Evolutionary conservation across 2,113 vertebrate species (phyloP), one percentile per base, ranked within the genome.

Genomic region (Alethe castanea): DNA sequence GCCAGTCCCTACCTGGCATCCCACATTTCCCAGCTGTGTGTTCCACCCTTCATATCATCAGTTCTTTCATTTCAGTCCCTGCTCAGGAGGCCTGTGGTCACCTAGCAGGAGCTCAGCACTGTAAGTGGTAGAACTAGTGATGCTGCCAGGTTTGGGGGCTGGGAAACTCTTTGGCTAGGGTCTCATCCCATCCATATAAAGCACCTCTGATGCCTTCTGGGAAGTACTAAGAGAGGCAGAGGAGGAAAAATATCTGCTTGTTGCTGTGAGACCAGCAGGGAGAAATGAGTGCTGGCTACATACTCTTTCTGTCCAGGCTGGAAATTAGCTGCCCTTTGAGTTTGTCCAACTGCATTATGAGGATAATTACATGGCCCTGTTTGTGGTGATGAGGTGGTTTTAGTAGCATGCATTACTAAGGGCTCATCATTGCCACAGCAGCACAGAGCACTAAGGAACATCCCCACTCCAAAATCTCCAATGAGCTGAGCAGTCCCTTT

Each of bases 261-360:
- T 76, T 86, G n/a, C 44, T 73, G 59, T 83, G 31, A 80, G 24
- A 50, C 16, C 42, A 57, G 25, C 20, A 86, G 38, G 26, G 38
- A 76, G 44, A 31, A 40, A 22, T 1, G 4, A 71, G 40, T 67
- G 10, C 24, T 83, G 35, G 16, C 64, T 86, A 10, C 16, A 42
- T 20, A 50, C 12, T 42, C 8, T 72, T 67, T 71, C 61, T 78
- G 71, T 31, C 52, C 48, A 25, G 6, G 26, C 20, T 88, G 60
- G 64, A 62, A 35, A 19, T 50, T n/a, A 6, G 29, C 84, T 64
- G n/a, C 14, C 19, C 60, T 78, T 89, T 74, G 60, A 23, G 31
- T 64, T 90, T 54, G 25, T 66, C 48, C 45, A 61, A 0, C 23
- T 70, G 31, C 42, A 47, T 31, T 54, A 16, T 0, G 0, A 50